phyloP scores from a whole-genome alignment of 2,888 invertebrate species.

The Calliscelio sp. region DNA sequence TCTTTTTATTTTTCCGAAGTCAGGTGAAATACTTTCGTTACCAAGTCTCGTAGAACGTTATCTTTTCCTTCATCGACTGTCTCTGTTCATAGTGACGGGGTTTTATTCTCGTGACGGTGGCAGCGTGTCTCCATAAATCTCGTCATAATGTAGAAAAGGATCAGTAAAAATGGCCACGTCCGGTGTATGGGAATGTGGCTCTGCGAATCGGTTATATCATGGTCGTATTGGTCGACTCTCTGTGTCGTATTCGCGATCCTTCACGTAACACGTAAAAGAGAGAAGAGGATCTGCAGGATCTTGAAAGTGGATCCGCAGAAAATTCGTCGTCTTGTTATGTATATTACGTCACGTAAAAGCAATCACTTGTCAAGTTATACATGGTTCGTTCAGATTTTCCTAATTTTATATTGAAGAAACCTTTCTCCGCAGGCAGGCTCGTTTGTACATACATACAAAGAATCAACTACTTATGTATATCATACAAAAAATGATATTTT shows the following conservation, averaged over 20 bases:
- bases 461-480: no score
- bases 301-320: constrained; percentile 80
- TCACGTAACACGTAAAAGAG: constrained; percentile 68
- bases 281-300: constrained; percentile 70
- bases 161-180: constrained; percentile 84
- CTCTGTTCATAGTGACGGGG: constrained; percentile 53
- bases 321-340: constrained; percentile 78
- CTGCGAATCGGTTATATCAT: constrained; percentile 66
- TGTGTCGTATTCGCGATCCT: constrained; percentile 67
- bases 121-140: constrained; percentile 85
- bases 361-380: constrained; percentile 59
- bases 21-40: constrained; percentile 33
- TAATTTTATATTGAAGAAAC: constrained; percentile 61
- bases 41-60: constrained; percentile 65
- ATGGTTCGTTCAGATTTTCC: constrained; percentile 43
- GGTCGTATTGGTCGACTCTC: constrained; percentile 61
- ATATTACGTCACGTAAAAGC: constrained; percentile 68
- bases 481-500: no score
- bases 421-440: no score
- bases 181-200: constrained; percentile 65
- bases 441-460: no score
- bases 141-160: constrained; percentile 85
- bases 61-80: constrained; percentile 67
- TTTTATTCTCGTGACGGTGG: constrained; percentile 70
- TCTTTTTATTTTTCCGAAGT: constrained; percentile 26